A percentile compares a stretch with the other conserved stretches of the same genome.
These are phyloP conservation scores for Phyllostomus discolor DNA, from an alignment of 2,113 vertebrate genomes.

Conservation along the genomic window DNA sequence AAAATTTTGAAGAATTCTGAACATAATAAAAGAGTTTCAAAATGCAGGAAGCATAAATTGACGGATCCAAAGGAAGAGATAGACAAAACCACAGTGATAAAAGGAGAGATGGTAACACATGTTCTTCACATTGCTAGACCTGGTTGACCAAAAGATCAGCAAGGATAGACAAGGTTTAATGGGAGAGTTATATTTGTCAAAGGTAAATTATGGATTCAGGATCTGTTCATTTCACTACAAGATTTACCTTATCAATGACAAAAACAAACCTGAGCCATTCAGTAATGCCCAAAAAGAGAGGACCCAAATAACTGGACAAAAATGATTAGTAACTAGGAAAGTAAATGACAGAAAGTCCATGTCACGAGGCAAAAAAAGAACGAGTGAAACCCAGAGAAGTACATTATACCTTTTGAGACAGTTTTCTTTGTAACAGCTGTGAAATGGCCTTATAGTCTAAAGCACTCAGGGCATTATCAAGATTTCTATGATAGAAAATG, in stretches of 20 bases:
- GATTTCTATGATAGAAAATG: background rate
- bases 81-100: background rate
- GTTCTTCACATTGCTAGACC: background rate
- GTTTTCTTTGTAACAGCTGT: background rate
- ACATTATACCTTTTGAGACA: background rate
- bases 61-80: background rate
- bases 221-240: background rate
- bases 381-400: background rate
- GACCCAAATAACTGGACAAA: background rate
- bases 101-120: background rate
- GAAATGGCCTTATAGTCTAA: background rate
- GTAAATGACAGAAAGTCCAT: background rate
- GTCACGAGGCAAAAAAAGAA: background rate
- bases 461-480: background rate
- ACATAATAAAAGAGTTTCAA: background rate
- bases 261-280: background rate
- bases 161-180: background rate
- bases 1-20: background rate
- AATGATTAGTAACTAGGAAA: background rate
- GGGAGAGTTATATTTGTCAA: background rate
- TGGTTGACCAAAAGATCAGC: background rate
- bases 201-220: background rate
- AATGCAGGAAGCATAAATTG: background rate
- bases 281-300: background rate
- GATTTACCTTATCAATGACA: background rate